These are phyloP conservation scores for Oscheius sp. DNA, from an alignment of 2,888 invertebrate species.

Conservation along the genomic window DNA sequence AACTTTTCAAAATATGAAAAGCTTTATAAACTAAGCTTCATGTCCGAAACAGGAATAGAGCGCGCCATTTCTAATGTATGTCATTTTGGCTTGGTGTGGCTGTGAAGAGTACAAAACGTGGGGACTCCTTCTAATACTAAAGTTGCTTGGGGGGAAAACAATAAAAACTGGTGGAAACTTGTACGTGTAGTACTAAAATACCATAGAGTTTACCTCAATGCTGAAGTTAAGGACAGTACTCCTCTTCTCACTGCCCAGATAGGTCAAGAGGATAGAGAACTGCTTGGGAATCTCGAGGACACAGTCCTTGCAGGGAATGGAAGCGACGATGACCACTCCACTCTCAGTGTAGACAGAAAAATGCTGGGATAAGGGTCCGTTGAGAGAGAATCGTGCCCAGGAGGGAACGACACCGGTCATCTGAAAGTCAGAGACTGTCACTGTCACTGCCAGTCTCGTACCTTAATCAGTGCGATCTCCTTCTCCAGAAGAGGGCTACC, in stretches of 20 bases:
- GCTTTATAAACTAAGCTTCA: too few relatives aligned
- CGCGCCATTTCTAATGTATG: too few relatives aligned
- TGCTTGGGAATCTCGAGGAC: conserved; percentile 26
- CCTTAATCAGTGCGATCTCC: conserved; percentile 33
- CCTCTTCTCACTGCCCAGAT: not conserved
- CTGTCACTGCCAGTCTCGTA: not conserved
- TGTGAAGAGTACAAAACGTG: too few relatives aligned
- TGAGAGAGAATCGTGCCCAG: conserved; percentile 21
- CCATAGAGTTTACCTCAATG: not conserved
- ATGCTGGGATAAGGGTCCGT: conserved; percentile 12
- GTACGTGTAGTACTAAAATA: too few relatives aligned
- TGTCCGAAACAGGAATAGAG: too few relatives aligned
- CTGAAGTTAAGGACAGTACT: conserved; percentile 14
- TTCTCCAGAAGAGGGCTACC: conserved; percentile 13
- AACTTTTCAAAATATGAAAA: too few relatives aligned
- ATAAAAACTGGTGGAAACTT: too few relatives aligned
- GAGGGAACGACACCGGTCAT: conserved; percentile 21
- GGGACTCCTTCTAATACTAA: too few relatives aligned
- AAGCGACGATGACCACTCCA: conserved; percentile 5
- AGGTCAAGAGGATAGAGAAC: conserved; percentile 17
- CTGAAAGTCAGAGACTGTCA: not conserved
- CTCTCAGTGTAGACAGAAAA: conserved; percentile 30
- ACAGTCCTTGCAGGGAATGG: conserved; percentile 28
- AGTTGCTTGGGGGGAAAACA: too few relatives aligned
- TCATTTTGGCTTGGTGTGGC: too few relatives aligned